Evolutionary conservation across 2,888 invertebrate genomes (phyloP).

Genomic region (Osmoderma eremita): DNA sequence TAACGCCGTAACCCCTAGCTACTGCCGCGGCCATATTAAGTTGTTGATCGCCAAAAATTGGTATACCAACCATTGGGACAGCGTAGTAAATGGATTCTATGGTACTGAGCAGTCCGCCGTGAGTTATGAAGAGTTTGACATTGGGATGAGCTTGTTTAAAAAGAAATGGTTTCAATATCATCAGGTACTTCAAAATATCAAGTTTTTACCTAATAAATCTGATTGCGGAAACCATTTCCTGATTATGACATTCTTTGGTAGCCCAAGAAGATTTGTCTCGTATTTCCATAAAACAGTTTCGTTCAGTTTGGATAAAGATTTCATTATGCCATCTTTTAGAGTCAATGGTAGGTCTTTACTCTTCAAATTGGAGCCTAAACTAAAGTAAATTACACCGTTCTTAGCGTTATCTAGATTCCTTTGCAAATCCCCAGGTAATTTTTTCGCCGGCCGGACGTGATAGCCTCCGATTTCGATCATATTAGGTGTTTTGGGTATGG

Average conservation of each 20-base stretch:
- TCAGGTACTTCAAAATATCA: not conserved
- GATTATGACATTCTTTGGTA: conserved; percentile 60
- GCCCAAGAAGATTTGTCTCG: conserved; percentile 60
- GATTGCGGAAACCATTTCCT: conserved; percentile 65
- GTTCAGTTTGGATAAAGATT: conserved; percentile 60
- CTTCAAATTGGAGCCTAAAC: conserved; percentile 70
- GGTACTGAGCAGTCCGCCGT: conserved; percentile 50
- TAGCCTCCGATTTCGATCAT: conserved; percentile 69
- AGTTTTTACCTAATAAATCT: conserved; percentile 60
- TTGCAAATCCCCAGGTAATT: conserved; percentile 63
- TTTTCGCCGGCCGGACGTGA: conserved; percentile 58
- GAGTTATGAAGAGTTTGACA: conserved; percentile 51
- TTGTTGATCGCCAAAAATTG: conserved; percentile 53
- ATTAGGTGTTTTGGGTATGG: conserved; percentile 67
- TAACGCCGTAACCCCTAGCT: conserved; percentile 48
- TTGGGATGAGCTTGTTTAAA: conserved; percentile 47
- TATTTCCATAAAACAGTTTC: conserved; percentile 64
- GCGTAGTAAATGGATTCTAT: conserved; percentile 51
- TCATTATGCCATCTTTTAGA: conserved; percentile 55
- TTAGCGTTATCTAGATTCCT: conserved; percentile 65
- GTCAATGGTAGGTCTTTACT: conserved; percentile 61
- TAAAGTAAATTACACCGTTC: conserved; percentile 69
- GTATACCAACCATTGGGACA: conserved; percentile 54
- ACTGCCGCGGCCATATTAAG: conserved; percentile 49
- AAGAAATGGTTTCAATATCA: not conserved